Base-by-base conservation (phyloP, 2,113 vertebrate species). In the Callorhinus ursinus region DNA sequence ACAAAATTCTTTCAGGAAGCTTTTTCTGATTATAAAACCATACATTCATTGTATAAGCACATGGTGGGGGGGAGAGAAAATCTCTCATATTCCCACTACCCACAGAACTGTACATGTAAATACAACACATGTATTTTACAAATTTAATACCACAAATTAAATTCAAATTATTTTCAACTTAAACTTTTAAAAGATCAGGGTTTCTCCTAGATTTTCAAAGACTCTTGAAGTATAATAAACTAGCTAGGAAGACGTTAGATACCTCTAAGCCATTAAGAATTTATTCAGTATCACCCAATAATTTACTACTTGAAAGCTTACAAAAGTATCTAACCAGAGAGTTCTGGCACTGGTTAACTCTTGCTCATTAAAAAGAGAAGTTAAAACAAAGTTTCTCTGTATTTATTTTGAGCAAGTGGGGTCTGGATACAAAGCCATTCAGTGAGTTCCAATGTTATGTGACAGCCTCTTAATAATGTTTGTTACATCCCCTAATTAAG, bases 401-500 rank as follows among this genome's bases (percentile, higher is more conserved):
- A 77, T 94, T 96, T 92, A 82, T 95, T 96, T 85, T 36, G 42
- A 89, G 82, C n/a, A 97, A 96, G 67, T 53, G 2, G 33, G 61
- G 67, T 97, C 65, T 55, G 28, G 51, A 95, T 65, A 87, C n/a
- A 83, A 42, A 88, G 67, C 31, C 51, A 92, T 59, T 39, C 22
- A n/a, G 19, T 85, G 46, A 86, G 59, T 65, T 82, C 9, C 77
- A 89, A n/a, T 36, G 42, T 82, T 96, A 69, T 11, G 7, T 51
- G 71, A 81, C 53, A 83, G 49, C 18, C 46, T 84, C 84, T 90
- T 84, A 97, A 90, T 76, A 79, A 72, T 7, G 1, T 36, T 81
- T 96, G 91, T 74, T 90, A 69, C 77, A 81, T 85, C 93, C 98
- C 79, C 93, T 24, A 94, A 90, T 97, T 95, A 94, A 82, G 96